Evolutionary conservation across 2,113 vertebrate species (phyloP), one percentile per base, ranked within the genome.

Genomic region (Stercorarius parasiticus): DNA sequence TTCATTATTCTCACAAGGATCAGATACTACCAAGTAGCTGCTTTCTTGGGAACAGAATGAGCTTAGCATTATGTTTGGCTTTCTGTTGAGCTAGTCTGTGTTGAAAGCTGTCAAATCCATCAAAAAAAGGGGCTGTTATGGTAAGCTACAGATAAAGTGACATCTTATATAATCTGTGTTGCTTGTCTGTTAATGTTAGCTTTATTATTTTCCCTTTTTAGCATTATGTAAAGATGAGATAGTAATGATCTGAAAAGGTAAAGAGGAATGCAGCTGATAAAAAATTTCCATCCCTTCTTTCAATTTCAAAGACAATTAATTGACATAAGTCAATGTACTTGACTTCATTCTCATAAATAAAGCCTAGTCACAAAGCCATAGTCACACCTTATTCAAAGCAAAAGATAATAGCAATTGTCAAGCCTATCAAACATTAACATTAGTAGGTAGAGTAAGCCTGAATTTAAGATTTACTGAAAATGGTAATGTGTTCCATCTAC

Each of bases 141-240:
- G 56, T 74, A 90, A 97, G 45, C 84, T 82, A 49, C 40, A 96
- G 92, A 92, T 79, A 66, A 87, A 95, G 88, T 97, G 95, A 95
- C 91, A 94, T 72, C 94, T 97, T 96, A 94, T 52, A 96, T 94
- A 89, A 97, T 88, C 84, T 66, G 30, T 92, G 73, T 91, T 93
- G 79, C 88, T 86, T 95, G 84, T 96, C 95, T 96, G 38, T 71
- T 94, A 93, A 66, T 22, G 66, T 95, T 95, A 96, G 91, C 55
- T 91, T 97, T 79, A 93, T 38, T 97, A 67, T 62, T 82, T 93
- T 85, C 67, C 53, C 71, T 86, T 86, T 71, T 90, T 62, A 85
- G 65, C 38, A 56, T 86, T 96, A 96, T 36, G 64, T 85, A 93
- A 96, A 76, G 86, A 78, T 78, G 89, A 76, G 23, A 72, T 5